phyloP scores from a whole-genome alignment of 2,113 vertebrate genomes.

The Alethe castanea region DNA sequence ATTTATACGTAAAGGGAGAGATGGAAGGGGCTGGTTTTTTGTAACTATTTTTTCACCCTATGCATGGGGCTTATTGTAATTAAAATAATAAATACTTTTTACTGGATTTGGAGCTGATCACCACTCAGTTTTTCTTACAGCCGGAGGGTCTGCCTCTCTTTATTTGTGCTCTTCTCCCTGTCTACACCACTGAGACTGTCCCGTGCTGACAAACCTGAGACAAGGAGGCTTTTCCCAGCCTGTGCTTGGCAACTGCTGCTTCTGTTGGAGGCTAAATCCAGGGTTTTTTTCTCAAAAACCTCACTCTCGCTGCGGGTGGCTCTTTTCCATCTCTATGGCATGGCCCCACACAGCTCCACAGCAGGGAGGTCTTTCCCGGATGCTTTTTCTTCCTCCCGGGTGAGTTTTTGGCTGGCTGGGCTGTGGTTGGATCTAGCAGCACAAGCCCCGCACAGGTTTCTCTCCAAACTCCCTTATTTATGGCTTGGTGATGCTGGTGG shows the following conservation, averaged over 20 bases:
- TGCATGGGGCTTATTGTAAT: constrained; percentile 29
- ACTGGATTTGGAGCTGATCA: neutral
- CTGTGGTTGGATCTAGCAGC: neutral
- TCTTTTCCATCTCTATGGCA: neutral
- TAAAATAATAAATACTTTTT: constrained; percentile 75
- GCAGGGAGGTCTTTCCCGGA: neutral
- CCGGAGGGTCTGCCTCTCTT: neutral
- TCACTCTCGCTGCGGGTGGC: rapidly evolving
- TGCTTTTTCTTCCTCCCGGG: neutral
- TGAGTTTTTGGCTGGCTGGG: neutral
- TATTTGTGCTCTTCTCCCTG: neutral
- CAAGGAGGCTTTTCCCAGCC: neutral
- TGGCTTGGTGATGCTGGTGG: neutral
- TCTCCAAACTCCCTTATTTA: neutral
- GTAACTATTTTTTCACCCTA: constrained; percentile 61
- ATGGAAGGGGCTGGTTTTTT: neutral
- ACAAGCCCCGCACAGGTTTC: neutral
- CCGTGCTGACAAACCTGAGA: neutral
- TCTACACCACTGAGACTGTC: rapidly evolving
- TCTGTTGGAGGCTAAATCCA: neutral
- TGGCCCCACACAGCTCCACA: neutral
- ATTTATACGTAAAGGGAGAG: constrained; percentile 45
- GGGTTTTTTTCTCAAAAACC: neutral
- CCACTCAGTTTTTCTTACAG: neutral
- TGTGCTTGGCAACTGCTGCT: rapidly evolving